Evolutionary conservation across 2,113 vertebrate genomes (phyloP).

Genomic region (Heptranchias perlo): DNA sequence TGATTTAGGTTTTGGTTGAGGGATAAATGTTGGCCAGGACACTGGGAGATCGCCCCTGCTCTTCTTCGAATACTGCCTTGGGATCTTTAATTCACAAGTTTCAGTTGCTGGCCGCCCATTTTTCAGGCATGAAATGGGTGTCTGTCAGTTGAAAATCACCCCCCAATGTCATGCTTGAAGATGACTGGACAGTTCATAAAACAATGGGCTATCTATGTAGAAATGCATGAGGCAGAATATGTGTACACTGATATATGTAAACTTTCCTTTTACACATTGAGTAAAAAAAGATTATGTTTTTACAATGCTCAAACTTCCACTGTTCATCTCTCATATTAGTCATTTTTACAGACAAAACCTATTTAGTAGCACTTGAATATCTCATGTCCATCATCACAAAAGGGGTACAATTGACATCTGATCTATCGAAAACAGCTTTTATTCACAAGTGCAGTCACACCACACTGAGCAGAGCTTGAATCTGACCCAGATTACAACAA

Average conservation of each 20-base stretch:
- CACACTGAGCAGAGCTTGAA: not conserved
- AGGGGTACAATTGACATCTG: not conserved
- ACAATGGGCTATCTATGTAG: not conserved
- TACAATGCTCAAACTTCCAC: not conserved
- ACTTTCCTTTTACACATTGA: no score
- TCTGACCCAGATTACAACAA: not conserved
- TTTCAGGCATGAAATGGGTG: not conserved
- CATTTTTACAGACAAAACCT: no score
- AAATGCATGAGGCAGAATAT: not conserved
- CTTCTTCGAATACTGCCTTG: not conserved
- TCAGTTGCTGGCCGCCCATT: not conserved
- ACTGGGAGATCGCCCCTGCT: not conserved
- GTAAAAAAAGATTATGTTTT: not conserved
- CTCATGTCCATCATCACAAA: not conserved
- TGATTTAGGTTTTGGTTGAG: not conserved
- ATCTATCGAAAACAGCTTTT: not conserved
- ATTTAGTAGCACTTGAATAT: not conserved
- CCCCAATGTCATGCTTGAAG: not conserved
- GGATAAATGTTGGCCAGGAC: not conserved
- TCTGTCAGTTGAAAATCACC: not conserved
- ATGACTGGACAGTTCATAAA: not conserved
- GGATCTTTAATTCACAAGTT: not conserved
- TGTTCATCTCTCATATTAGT: not conserved
- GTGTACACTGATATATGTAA: not conserved
- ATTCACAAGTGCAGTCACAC: not conserved